Base-by-base conservation (phyloP, 2,888 invertebrate species). In the Scaptomyza cyrtandrae region DNA sequence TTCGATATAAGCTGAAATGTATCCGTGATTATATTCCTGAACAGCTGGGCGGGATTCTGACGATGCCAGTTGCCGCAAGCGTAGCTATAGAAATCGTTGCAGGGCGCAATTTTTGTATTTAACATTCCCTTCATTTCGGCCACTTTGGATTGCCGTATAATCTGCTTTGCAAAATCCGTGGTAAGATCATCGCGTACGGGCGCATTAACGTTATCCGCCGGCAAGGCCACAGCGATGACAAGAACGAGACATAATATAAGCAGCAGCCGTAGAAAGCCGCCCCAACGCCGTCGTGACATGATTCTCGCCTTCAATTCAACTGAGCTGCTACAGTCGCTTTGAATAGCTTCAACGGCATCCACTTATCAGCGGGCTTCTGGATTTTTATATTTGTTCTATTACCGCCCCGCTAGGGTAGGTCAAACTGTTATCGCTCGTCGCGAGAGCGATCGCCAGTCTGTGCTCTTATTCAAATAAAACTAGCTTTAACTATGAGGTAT, bases 51-150 rank as follows among this genome's bases (percentile, higher is more conserved):
- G 0, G 91, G 89, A 78, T 91, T 82, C 10, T 78, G 78, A 0
- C 78, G 80, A 48, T 85, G 76, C 97, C 97, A 98, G 82, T 96
- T 96, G 2, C 97, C 97, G 90, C 96, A 97, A 0, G 97, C 95
- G 81, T 95, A 97, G 78, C 95, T 94, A 90, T 96, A 97, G 89
- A 97, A 97, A 89, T 97, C 96, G 6, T 94, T 93, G 86, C 97
- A 97, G 0, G 97, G 97, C 83, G 96, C 94, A 0, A 93, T 93
- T 24, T 92, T 92, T 2, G 91, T 91, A 80, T 97, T 95, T 95
- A 97, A 95, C 85, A 95, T 95, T 55, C 94, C 94, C 80, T 93
- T 93, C 95, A 97, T 97, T 71, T 95, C 94, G 58, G 93, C 93
- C 4, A 94, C 94, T 93, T 95, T 95, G 0, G 94, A 93, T 13